Evolutionary conservation across 2,888 invertebrate species (phyloP), one percentile per base, ranked within the genome.

Genomic region (Sialis lutaria): DNA sequence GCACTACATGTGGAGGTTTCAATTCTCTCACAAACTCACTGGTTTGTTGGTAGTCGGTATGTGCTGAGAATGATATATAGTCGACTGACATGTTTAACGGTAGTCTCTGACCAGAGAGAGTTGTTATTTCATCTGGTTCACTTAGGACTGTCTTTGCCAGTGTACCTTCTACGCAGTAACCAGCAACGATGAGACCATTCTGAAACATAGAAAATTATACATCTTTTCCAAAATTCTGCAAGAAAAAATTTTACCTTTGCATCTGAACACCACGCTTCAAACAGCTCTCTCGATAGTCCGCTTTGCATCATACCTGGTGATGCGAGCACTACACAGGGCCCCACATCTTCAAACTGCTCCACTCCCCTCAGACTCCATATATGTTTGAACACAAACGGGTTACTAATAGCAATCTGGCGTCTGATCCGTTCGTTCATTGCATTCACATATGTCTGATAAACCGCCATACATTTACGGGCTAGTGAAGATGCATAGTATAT

Each of bases 241-340:
- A 22, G 22, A 22, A 22, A 22, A 22, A 22, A 22, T 22, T 22
- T 22, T 22, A 22, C 22, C 22, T 96, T 92, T 7, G 91, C 74
- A 67, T 99, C 97, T 0, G 93, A 90, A 65, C 98, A 99, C 98
- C 98, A 98, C 7, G 82, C 87, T 70, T 98, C 98, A 69, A 98
- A 99, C 42, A 98, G 73, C 62, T 99, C 98, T 33, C 97, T 70
- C 0, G 95, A 96, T 22, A 98, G 69, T 0, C 98, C 98, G 57
- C 90, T 95, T 71, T 98, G 98, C 90, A 98, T 90, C 97, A 99
- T 99, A 61, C 98, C 98, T 0, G 98, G 98, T 0, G 92, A 91
- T 1, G 98, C 98, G 87, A 98, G 89, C 31, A 99, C 87, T n/a
- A 99, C 97, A 60, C 97, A 99, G 0, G 98, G 98, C 0, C 98